Evolutionary conservation across 2,888 invertebrate species (phyloP), one percentile per base, ranked within the genome.

Genomic region (Mimumesa dahlbomi): DNA sequence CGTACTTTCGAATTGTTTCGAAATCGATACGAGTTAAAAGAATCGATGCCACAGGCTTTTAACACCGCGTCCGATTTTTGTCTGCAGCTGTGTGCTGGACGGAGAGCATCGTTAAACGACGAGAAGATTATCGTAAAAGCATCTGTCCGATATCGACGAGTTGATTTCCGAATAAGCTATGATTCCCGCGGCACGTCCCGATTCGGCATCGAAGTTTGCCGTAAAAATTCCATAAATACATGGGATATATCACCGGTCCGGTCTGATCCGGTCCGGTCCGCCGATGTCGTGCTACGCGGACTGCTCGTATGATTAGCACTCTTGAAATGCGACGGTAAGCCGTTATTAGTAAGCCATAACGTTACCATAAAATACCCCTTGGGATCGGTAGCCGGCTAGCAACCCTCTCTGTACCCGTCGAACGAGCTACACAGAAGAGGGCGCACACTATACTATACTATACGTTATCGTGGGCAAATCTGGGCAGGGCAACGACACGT

Each of bases 261-360:
- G n/a, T n/a, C n/a, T n/a, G n/a, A n/a, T n/a, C n/a, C n/a, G n/a
- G n/a, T n/a, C n/a, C n/a, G n/a, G 69, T 71, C 54, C 13, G 53
- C 6, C 18, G 19, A 25, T 50, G 52, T 36, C 65, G 56, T 46
- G 71, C 50, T 42, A 50, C 19, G 11, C 46, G 25, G 25, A 18
- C 14, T 6, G 53, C 50, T 45, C 53, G 64, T 66, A 67, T 71
- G 78, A 82, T 82, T 83, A 83, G 75, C 70, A 61, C 68, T 46
- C 63, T 71, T 75, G 75, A 84, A 84, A 84, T 75, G 71, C 73
- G 73, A 73, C 66, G 40, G 73, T 69, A 77, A 67, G 66, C 82
- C 79, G 72, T 85, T 84, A 84, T 85, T 85, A 85, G 81, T 61
- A 68, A 77, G 76, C 77, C 73, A 81, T 82, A 82, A 83, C 73